These are phyloP conservation scores for Amniataba percoides DNA, from an alignment of 2,797 vertebrate species.

Conservation along the genomic window DNA sequence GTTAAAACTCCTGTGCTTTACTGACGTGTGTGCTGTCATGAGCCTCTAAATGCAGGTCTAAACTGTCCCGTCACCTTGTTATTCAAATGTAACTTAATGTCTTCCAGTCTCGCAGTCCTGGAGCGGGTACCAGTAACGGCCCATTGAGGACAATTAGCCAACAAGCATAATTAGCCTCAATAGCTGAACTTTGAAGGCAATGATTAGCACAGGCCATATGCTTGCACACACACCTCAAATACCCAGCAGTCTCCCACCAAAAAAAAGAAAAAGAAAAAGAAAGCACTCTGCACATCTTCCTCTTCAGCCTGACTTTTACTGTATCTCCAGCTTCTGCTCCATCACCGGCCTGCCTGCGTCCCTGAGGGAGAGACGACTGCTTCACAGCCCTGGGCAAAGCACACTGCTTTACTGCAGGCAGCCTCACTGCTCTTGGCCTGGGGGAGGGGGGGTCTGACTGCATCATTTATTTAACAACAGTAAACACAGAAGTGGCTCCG, in stretches of 20 bases:
- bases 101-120: neutral
- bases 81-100: neutral
- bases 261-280: neutral
- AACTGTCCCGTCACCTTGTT: neutral
- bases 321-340: constrained; percentile 51
- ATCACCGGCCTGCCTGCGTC: constrained; percentile 35
- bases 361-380: constrained; percentile 42
- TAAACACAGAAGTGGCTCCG: constrained; percentile 58
- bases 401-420: constrained; percentile 56
- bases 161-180: constrained; percentile 29
- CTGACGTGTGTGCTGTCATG: neutral
- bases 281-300: constrained; percentile 3
- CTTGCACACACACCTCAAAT: constrained; percentile 11
- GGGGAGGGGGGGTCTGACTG: constrained; percentile 46
- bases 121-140: constrained; percentile 15
- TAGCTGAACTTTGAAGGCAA: constrained; percentile 31
- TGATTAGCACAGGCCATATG: constrained; percentile 39
- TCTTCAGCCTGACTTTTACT: constrained; percentile 36
- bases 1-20: neutral
- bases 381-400: constrained; percentile 46
- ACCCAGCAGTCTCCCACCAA: neutral
- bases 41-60: neutral
- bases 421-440: constrained; percentile 40
- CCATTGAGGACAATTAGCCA: constrained; percentile 35
- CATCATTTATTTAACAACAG: constrained; percentile 73